Percentiles rank a stretch among this genome's conserved stretches.
These are phyloP conservation scores for Merodon equestris DNA, from an alignment of 2,888 invertebrate species.

Conservation along the genomic window DNA sequence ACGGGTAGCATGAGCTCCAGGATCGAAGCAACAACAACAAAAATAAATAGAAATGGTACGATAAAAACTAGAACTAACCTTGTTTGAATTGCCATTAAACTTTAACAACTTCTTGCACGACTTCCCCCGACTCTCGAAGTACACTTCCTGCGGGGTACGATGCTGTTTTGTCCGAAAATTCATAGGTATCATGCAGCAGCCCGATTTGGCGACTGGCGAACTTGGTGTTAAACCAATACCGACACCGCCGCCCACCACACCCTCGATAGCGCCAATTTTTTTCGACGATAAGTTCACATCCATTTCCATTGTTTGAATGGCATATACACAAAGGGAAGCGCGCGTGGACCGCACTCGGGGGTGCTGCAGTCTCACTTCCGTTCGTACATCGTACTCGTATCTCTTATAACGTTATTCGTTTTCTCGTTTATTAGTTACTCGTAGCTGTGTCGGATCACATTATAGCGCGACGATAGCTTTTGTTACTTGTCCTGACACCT, in stretches of 20 bases:
- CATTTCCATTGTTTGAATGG: constrained; percentile 75
- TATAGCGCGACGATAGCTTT: constrained; percentile 12
- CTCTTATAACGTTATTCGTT: constrained; percentile 14
- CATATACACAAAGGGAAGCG: too few relatives aligned
- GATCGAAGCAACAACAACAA: background rate
- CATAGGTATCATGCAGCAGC: constrained; percentile 59
- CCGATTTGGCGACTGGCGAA: constrained; percentile 56
- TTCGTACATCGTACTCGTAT: background rate
- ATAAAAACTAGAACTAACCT: constrained; percentile 80
- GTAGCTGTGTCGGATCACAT: constrained; percentile 42
- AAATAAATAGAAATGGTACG: background rate
- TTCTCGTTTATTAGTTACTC: too few relatives aligned
- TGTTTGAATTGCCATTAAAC: constrained; percentile 90
- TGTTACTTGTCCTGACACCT: constrained; percentile 61
- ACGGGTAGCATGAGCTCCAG: constrained; percentile 1
- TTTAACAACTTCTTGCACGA: constrained; percentile 89
- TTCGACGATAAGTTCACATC: constrained; percentile 76
- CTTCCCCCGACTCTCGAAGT: constrained; percentile 89
- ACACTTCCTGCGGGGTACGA: constrained; percentile 82
- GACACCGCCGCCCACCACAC: constrained; percentile 51
- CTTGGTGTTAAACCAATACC: constrained; percentile 47
- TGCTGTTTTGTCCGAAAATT: constrained; percentile 56
- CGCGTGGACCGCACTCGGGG: constrained; percentile 17
- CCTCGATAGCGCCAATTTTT: constrained; percentile 73
- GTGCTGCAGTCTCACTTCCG: constrained; percentile 44